Conservation (phyloP, 2,888 invertebrate species). For the Agrochola lota region DNA sequence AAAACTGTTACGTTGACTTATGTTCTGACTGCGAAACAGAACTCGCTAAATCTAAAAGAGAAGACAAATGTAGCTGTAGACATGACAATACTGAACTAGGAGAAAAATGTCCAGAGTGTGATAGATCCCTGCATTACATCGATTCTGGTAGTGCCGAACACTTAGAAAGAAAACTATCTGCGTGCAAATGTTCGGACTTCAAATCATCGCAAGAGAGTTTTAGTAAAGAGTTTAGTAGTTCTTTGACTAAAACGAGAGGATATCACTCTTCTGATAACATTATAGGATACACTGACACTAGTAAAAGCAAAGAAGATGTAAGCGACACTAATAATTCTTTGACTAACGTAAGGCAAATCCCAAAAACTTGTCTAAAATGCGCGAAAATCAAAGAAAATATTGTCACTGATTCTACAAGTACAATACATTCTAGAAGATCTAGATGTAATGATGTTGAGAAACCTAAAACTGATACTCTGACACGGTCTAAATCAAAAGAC, state of each 20-base stretch:
- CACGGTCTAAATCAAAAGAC: conserved; percentile 87
- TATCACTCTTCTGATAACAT: conserved; percentile 88
- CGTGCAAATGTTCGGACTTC: conserved; percentile 86
- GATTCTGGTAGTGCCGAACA: conserved; percentile 85
- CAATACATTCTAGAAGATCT: conserved; percentile 80
- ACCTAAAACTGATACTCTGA: conserved; percentile 83
- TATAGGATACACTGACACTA: conserved; percentile 81
- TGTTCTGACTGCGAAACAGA: conserved; percentile 87
- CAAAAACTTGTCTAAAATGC: conserved; percentile 88
- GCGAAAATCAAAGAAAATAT: conserved; percentile 89
- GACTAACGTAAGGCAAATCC: conserved; percentile 80
- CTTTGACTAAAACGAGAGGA: conserved; percentile 84
- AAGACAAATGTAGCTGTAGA: conserved; percentile 80
- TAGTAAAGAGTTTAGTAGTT: conserved; percentile 80
- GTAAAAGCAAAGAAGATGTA: conserved; percentile 83
- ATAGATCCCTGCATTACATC: conserved; percentile 84
- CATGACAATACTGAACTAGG: conserved; percentile 74
- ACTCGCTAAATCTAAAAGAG: conserved; percentile 77
- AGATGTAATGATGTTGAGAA: conserved; percentile 83
- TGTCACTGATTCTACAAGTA: conserved; percentile 79
- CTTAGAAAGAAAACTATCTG: conserved; percentile 80
- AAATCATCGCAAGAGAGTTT: conserved; percentile 88
- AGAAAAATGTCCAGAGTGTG: conserved; percentile 86
- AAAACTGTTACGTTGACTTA: conserved; percentile 85
- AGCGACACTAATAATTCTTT: conserved; percentile 81